Conservation (phyloP, 2,797 vertebrate genomes). For the Hyperoplus immaculatus region DNA sequence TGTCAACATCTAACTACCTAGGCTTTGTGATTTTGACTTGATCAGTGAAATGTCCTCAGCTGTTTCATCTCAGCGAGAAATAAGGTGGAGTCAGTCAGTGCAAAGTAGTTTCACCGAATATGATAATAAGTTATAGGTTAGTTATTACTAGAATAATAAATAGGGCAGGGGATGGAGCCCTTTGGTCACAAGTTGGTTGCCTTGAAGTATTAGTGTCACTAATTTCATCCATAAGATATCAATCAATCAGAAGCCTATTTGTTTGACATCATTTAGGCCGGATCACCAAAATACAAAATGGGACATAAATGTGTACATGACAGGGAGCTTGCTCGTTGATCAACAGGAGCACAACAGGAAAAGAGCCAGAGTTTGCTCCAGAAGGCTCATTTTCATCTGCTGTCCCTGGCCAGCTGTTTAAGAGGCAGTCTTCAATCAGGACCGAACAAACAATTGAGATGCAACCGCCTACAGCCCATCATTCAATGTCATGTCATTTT, state of each 20-base stretch:
- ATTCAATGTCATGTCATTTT: no score
- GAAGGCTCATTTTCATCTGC: background rate
- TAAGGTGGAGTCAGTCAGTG: background rate
- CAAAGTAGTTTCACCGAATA: background rate
- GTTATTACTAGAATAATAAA: background rate
- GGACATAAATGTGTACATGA: background rate
- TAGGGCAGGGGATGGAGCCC: background rate
- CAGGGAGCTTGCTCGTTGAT: background rate
- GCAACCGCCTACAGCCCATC: no score
- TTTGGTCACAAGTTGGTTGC: conserved; percentile 14
- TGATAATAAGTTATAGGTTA: conserved; percentile 6
- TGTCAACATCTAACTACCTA: conserved; percentile 4
- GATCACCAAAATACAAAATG: background rate
- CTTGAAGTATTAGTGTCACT: background rate
- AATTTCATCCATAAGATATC: background rate
- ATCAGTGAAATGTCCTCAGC: conserved; percentile 18
- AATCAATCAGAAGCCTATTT: background rate
- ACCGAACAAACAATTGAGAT: no score
- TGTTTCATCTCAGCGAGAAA: conserved; percentile 20
- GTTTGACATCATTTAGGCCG: background rate
- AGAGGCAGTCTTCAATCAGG: no score
- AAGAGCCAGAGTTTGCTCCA: background rate
- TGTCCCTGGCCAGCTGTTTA: background rate
- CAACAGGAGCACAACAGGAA: background rate
- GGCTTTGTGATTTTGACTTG: conserved; percentile 10